Base-by-base conservation (phyloP, 2,113 vertebrate genomes). In the Lutjanus erythropterus region DNA sequence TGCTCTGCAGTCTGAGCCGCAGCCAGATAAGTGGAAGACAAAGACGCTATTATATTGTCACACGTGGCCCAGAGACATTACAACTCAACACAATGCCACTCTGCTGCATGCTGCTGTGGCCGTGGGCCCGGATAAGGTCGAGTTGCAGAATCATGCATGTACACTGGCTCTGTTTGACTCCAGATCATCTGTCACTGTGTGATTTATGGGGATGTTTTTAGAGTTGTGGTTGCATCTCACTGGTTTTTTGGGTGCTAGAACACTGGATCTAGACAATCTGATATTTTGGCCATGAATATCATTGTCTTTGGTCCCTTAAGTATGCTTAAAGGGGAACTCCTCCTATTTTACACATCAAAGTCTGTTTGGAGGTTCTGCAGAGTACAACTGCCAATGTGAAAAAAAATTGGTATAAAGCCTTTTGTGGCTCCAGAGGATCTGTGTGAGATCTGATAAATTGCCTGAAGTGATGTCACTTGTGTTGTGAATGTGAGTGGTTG, bases 21-120 rank as follows among this genome's bases (percentile, higher is more conserved):
- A 81, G 88, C 80, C 86, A 89, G 85, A 92, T 89, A 91, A 93
- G 81, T 87, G 80, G 75, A 75, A 91, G 90, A 92, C 89, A 92
- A 92, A 93, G 90, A 87, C 88, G 60, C 82, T 76, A 90, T 92
- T 93, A 85, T 90, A 75, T 75, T 86, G 79, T 80, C 72, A 83
- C 87, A 86, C 80, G 78, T 86, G 88, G 86, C 83, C 74, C 86
- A 73, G 83, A 89, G 88, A 91, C 89, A 84, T 85, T 87, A 86
- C 84, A 84, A 64, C 70, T 83, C 83, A 61, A 89, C 88, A 86
- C 88, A 89, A 83, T 88, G 67, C 67, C 68, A 69, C 71, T 87
- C 60, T 84, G 52, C 74, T 79, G 70, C 83, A 71, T 71, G 73
- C 83, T 71, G 31, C 60, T 61, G 76, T 75, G 73, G 79, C 69